Evolutionary conservation across 2,797 vertebrate genomes (phyloP).

Genomic region (Columba guinea): DNA sequence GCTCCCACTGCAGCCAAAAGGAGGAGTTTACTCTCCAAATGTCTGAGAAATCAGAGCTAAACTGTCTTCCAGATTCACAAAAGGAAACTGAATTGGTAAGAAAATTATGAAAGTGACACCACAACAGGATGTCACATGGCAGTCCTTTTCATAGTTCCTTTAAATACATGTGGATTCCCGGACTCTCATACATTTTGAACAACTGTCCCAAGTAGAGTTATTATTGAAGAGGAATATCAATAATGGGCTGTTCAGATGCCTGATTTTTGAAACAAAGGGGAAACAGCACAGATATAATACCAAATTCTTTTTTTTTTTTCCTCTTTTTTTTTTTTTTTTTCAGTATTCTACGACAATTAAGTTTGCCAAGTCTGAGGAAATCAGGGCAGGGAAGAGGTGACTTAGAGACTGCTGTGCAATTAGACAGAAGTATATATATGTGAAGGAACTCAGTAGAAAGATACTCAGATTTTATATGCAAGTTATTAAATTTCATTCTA

Average conservation of each 20-base stretch:
- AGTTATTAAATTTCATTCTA: neutral
- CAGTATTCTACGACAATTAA: neutral
- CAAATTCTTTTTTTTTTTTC: neutral
- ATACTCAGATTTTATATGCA: neutral
- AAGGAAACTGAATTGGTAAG: neutral
- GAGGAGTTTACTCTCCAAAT: neutral
- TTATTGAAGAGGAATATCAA: neutral
- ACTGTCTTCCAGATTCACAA: neutral
- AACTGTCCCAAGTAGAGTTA: neutral
- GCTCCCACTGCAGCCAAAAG: neutral
- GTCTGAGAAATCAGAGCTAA: neutral
- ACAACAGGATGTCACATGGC: neutral
- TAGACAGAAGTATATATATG: neutral
- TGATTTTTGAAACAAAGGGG: neutral
- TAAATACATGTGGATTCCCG: neutral
- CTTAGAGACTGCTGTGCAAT: neutral
- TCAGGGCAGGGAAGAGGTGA: neutral
- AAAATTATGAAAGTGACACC: neutral
- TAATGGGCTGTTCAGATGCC: neutral
- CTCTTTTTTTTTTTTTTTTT: neutral
- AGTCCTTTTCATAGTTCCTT: neutral
- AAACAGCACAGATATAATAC: neutral
- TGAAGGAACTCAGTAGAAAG: neutral
- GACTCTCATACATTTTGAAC: neutral
- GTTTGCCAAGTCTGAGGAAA: neutral